Conservation (phyloP, 2,888 invertebrate species). For the Helobdella robusta region DNA sequence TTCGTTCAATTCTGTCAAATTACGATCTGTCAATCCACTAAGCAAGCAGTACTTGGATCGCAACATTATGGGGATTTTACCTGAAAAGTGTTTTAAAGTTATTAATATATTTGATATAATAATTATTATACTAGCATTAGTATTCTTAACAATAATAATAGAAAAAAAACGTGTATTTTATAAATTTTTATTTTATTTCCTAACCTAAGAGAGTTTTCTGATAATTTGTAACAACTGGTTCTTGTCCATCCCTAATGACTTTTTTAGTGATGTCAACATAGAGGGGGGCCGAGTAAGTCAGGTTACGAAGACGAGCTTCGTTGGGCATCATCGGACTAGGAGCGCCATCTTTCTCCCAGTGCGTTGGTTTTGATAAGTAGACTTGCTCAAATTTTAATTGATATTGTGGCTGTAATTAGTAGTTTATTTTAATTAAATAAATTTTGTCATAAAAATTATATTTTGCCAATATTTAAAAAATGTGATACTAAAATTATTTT, state of each 20-base stretch:
- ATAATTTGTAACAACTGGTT: no score
- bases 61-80: constrained; percentile 97
- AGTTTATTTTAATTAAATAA: no score
- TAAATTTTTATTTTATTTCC: no score
- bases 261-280: constrained; percentile 98
- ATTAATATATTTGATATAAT: no score
- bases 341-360: constrained; percentile 99
- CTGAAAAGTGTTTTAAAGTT: constrained; percentile 64
- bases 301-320: constrained; percentile 88
- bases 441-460: no score
- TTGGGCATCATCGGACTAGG: constrained; percentile 99
- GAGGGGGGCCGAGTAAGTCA: constrained; percentile 93
- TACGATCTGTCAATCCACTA: constrained; percentile 83
- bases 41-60: constrained; percentile 92
- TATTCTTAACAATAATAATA: no score
- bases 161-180: no score
- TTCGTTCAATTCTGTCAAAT: constrained; percentile 96
- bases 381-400: constrained; percentile 95
- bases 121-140: no score
- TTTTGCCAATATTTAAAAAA: no score
- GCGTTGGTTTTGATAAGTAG: constrained; percentile 95
- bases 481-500: no score
- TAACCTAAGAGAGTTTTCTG: no score
- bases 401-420: constrained; percentile 66
- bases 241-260: no score